Evolutionary conservation across 2,888 invertebrate genomes (phyloP), one percentile per base, ranked within the genome.

Genomic region (Onthophagus sagittarius): DNA sequence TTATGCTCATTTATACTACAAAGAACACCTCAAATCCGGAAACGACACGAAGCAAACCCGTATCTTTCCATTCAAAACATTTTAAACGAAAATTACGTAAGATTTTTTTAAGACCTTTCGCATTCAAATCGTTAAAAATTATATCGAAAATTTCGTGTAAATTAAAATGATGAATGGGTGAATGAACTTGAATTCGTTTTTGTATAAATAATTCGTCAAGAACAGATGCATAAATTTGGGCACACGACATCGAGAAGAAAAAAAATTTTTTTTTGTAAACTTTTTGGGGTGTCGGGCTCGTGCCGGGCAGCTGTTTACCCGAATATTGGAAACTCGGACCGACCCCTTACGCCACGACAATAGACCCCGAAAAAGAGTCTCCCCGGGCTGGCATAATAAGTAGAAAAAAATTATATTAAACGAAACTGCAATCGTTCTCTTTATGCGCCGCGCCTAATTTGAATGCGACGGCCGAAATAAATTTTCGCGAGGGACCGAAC

Each of bases 1-100:
- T 84, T 84, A 79, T 83, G 85, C 85, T 85, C 85, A 84, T 85
- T 84, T 84, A 79, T 77, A 75, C 79, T 79, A 80, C 75, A 77
- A 74, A 74, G 72, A 75, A 77, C 75, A 74, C 76, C 76, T 75
- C 71, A 67, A 73, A 69, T 13, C 15, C 15, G 15, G 14, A 64
- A 23, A 64, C 15, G 31, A 67, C 31, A 64, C 14, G 23, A 64
- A 64, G 62, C 15, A 13, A 13, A 64, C 15, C 64, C n/a, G 23
- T 15, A 64, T 15, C 15, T 64, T 3, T 64, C 23, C 14, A 64
- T 15, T 64, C 9, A 64, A 64, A 23, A 23, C 69, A 69, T 13
- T 39, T 70, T n/a, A 14, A 62, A 39, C 31, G 33, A 33, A 70
- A 70, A 53, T 39, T 64, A 64, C 23, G 23, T 23, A 15, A 23